Conservation (phyloP, 2,797 vertebrate species). For the Carduelis carduelis region DNA sequence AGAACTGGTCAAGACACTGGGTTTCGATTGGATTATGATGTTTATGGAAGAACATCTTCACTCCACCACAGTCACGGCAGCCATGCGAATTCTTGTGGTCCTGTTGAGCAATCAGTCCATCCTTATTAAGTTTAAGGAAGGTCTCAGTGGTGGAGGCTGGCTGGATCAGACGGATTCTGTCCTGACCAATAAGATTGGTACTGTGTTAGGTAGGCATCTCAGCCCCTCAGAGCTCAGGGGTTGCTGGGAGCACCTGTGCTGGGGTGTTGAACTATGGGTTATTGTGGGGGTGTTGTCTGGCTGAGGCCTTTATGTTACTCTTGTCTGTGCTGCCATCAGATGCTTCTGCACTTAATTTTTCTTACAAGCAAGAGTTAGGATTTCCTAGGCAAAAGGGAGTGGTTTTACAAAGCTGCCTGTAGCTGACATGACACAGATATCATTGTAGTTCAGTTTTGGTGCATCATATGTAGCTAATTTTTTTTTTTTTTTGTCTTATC, state of each 20-base stretch:
- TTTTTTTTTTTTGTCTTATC: background rate
- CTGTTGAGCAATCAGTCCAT: conserved; percentile 91
- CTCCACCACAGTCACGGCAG: conserved; percentile 90
- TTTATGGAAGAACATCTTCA: conserved; percentile 98
- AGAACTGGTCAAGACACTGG: conserved; percentile 90
- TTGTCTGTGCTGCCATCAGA: background rate
- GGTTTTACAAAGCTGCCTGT: background rate
- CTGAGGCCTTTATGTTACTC: background rate
- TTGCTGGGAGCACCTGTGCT: fast-evolving
- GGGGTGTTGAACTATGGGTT: background rate
- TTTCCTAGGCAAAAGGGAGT: background rate
- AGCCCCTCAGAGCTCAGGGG: fast-evolving
- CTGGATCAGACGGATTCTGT: conserved; percentile 97
- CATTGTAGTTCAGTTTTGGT: background rate
- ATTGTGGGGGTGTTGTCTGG: background rate
- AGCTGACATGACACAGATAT: background rate
- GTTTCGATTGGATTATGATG: conserved; percentile 97
- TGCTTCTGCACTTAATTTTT: background rate
- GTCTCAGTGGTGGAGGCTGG: conserved; percentile 94
- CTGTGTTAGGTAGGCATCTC: conserved; percentile 86
- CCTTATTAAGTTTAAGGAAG: conserved; percentile 94
- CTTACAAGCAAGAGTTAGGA: background rate
- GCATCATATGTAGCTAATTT: background rate
- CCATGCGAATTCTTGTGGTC: conserved; percentile 93
- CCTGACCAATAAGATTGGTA: conserved; percentile 96